Evolutionary conservation across 1,140 invertebrate genomes (phyloP), one percentile per base, ranked within the genome.

Genomic region (Drosophila suzukii): DNA sequence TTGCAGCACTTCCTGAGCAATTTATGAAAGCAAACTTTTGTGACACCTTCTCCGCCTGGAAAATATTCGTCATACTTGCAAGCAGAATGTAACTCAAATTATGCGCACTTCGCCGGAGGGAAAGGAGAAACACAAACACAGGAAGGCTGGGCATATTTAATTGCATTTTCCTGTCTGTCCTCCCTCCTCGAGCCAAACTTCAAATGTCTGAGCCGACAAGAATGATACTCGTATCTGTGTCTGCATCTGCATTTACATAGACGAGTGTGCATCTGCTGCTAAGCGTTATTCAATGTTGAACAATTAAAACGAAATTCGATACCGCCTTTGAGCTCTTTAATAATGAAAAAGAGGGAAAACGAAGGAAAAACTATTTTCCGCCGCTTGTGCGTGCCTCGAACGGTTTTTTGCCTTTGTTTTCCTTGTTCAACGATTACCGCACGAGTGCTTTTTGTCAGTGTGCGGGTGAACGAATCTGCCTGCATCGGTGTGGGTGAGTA

Each of bases 251-350:
- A 36, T 75, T 38, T 53, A 2, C 39, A 43, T 50, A 30, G 3
- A 11, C 7, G 43, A 8, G 4, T 39, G 4, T 55, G 46, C 59
- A 12, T 43, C 34, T 80, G 46, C 43, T 55, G 49, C 41, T 44
- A 67, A 68, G 55, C 66, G 49, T 78, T 63, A 53, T 74, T 67
- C 43, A 65, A 78, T 75, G 41, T 54, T 63, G 20, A 78, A 61
- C 78, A 78, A 75, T 78, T 62, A 81, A 60, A 75, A 51, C 36
- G 77, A 81, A 86, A 86, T 68, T 78, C 54, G 65, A 78, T 78
- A 59, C 53, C 20, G n/a, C 27, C 47, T 55, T 47, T n/a, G 27
- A 55, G 67, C 34, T 76, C 62, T 73, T 78, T 41, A 53, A 46
- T 53, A 38, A 36, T 11, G 8, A 43, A 43, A 17, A 10, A 46